Evolutionary conservation across 1,140 invertebrate genomes (phyloP), one percentile per base, ranked within the genome.

Genomic region (Cryptotermes secundus): DNA sequence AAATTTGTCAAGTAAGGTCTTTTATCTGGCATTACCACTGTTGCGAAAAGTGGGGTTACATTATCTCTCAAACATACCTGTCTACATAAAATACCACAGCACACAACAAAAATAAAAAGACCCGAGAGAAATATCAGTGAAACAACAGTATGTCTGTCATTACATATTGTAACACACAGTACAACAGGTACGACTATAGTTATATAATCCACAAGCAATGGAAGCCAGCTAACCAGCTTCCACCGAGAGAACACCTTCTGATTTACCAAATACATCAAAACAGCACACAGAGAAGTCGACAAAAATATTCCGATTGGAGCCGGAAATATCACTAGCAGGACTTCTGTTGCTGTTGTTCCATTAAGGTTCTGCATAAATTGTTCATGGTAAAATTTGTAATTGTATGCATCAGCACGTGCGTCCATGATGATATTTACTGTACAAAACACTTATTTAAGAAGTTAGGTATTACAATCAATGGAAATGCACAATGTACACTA

Each of bases 1-100:
- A 93, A 93, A 87, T 94, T 93, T 22, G 94, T 93, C 84, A 96
- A 89, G 85, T 92, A 94, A 45, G 91, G 87, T 84, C 90, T 89
- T 87, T 88, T 91, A 72, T 83, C 87, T 87, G 80, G 85, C 87
- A 59, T 86, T 86, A 80, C 88, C 87, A 31, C 85, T 81, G 86
- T 88, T 89, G 72, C 22, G 16, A 85, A 79, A 82, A 81, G 34
- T 79, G n/a, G 19, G 34, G 82, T 81, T 42, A 36, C 9, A 49
- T 31, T 45, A 24, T 34, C 31, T 80, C 42, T 22, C 24, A 42
- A 31, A 42, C 31, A 34, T 80, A 42, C n/a, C 24, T 34, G 12
- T 36, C 72, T 34, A 80, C 72, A 36, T 26, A 49, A 10, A 34
- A 22, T 26, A 35, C 79, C 24, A 42, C 26, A 31, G 49, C 24